Conservation (phyloP, 2,888 invertebrate species). For the Acutogordius australiensis region DNA sequence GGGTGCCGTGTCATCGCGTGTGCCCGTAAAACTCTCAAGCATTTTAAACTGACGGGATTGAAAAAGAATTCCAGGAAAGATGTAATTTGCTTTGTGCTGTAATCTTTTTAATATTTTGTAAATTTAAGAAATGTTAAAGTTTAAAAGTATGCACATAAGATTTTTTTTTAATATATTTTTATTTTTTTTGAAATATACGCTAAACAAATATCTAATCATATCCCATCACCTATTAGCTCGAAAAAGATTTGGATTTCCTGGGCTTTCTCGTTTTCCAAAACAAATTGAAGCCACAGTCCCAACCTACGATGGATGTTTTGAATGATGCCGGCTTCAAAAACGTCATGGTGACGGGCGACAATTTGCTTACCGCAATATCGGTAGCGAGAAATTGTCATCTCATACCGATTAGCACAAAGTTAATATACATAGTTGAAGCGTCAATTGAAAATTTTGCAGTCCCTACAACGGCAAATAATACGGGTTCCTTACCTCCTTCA, state of each 20-base stretch:
- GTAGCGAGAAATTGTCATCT: background rate
- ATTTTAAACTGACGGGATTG: slow-evolving; percentile 14
- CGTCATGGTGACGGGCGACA: slow-evolving; percentile 11
- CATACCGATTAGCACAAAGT: background rate
- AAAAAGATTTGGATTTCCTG: slow-evolving; percentile 46
- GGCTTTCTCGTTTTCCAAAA: slow-evolving; percentile 74
- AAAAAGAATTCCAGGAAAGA: background rate
- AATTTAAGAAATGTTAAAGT: too few relatives aligned
- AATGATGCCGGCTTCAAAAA: slow-evolving; percentile 22
- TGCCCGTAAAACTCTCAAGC: slow-evolving; percentile 39
- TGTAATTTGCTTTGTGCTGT: too few relatives aligned
- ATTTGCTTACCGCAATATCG: background rate
- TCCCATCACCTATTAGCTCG: slow-evolving; percentile 29
- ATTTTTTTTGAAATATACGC: too few relatives aligned
- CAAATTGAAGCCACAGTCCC: slow-evolving; percentile 55
- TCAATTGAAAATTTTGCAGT: too few relatives aligned
- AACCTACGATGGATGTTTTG: slow-evolving; percentile 44
- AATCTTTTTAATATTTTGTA: too few relatives aligned
- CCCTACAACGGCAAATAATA: too few relatives aligned
- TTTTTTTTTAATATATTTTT: too few relatives aligned
- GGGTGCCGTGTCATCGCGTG: slow-evolving; percentile 57
- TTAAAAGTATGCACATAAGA: too few relatives aligned
- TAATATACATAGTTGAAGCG: background rate
- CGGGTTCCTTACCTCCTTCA: too few relatives aligned
- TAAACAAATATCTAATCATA: too few relatives aligned